Evolutionary conservation across 2,797 vertebrate species (phyloP).

Genomic region (Acanthurus tractus): DNA sequence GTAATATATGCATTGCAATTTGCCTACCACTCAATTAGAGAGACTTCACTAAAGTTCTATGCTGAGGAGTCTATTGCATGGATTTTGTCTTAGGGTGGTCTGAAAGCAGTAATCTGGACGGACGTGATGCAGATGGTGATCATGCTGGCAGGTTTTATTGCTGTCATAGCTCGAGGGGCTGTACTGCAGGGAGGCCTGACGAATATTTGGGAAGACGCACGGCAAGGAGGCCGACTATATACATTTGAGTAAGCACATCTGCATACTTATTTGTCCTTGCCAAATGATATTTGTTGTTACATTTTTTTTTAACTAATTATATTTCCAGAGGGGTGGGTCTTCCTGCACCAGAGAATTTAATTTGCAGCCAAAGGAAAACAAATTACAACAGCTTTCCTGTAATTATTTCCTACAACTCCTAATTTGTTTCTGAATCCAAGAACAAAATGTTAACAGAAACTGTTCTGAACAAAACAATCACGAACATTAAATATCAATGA

Average conservation of each 20-base stretch:
- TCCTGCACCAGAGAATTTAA: neutral
- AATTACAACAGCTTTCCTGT: neutral
- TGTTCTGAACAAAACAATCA: neutral
- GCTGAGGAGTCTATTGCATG: neutral
- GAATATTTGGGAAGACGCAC: constrained; percentile 83
- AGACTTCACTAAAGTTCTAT: neutral
- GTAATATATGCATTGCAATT: neutral
- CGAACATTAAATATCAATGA: neutral
- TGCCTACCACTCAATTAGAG: neutral
- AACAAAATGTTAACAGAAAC: neutral
- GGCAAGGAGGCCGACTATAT: constrained; percentile 79
- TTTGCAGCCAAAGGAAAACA: neutral
- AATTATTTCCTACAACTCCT: neutral
- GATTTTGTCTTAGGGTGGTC: constrained; percentile 82
- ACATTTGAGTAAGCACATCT: constrained; percentile 80
- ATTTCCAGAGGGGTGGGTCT: neutral
- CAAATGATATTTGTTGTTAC: neutral
- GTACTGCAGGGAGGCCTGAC: constrained; percentile 82
- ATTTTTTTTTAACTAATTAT: no score
- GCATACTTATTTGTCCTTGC: neutral
- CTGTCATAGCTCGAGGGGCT: constrained; percentile 84
- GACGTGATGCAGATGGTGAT: constrained; percentile 89
- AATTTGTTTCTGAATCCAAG: neutral
- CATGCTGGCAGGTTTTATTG: constrained; percentile 87
- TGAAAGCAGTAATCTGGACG: constrained; percentile 91